phyloP scores from a whole-genome alignment of 2,797 vertebrate species.

The Myotis vivesi region DNA sequence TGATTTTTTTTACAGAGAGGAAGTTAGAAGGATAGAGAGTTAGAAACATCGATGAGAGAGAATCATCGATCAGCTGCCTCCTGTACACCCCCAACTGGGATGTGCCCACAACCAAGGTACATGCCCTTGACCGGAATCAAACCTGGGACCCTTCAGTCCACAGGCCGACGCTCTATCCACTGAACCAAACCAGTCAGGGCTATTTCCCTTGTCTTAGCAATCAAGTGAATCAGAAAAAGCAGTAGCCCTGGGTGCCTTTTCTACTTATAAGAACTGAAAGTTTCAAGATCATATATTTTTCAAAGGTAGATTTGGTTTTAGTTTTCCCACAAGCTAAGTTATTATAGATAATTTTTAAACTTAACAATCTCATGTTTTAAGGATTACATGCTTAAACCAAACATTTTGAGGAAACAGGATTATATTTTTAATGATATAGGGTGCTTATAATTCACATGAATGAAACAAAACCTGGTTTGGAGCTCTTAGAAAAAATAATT shows the following conservation, averaged over 20 bases:
- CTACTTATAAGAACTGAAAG: neutral
- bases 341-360: neutral
- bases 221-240: neutral
- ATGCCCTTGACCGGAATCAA: too few relatives aligned
- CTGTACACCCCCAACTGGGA: too few relatives aligned
- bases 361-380: neutral
- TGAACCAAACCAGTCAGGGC: too few relatives aligned
- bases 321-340: neutral
- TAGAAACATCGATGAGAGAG: too few relatives aligned
- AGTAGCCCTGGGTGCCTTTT: neutral
- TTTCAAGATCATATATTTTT: constrained; percentile 52
- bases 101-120: too few relatives aligned
- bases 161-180: too few relatives aligned
- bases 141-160: too few relatives aligned
- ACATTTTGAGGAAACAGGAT: constrained; percentile 32
- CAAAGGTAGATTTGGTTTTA: constrained; percentile 18
- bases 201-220: neutral
- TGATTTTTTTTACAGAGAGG: too few relatives aligned
- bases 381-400: neutral
- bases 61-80: too few relatives aligned
- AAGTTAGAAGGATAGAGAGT: too few relatives aligned
- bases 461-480: neutral
- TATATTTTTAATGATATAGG: constrained; percentile 15
- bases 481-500: constrained; percentile 20
- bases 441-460: neutral